Evolutionary conservation across 2,888 invertebrate species (phyloP).

Genomic region (Mantis religiosa): DNA sequence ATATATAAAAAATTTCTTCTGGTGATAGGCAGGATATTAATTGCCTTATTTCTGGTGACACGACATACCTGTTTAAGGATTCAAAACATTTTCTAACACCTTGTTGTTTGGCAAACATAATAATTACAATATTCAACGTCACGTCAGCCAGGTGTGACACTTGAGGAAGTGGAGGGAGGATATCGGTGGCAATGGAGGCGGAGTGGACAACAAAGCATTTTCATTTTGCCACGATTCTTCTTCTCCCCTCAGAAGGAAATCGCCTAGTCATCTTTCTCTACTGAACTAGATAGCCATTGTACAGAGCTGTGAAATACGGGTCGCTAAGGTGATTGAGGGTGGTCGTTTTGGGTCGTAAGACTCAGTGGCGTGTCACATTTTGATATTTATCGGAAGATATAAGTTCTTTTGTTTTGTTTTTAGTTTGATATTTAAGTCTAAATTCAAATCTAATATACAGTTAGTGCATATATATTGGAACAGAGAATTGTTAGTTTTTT

Average conservation of each 20-base stretch:
- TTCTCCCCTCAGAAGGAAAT: not conserved
- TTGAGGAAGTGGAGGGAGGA: not conserved
- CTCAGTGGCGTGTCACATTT: not conserved
- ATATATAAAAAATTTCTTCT: too few species aligned
- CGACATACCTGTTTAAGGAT: too few species aligned
- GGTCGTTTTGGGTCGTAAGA: not conserved
- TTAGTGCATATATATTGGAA: too few species aligned
- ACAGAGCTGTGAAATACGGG: not conserved
- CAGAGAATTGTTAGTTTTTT: too few species aligned
- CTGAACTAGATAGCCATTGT: not conserved
- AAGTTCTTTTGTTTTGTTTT: too few species aligned
- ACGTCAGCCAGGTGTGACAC: not conserved
- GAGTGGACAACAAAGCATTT: not conserved
- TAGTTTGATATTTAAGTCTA: too few species aligned
- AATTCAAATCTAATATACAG: too few species aligned
- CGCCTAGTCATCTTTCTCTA: not conserved
- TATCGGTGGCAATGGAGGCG: not conserved
- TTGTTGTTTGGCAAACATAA: too few species aligned
- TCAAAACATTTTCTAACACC: too few species aligned
- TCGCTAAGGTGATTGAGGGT: not conserved
- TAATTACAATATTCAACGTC: not conserved
- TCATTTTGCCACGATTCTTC: not conserved
- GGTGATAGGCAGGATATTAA: too few species aligned
- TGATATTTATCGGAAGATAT: too few species aligned
- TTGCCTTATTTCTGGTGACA: too few species aligned